Evolutionary conservation across 2,888 invertebrate genomes (phyloP), one percentile per base, ranked within the genome.

Genomic region (Drosophila aldrichi): DNA sequence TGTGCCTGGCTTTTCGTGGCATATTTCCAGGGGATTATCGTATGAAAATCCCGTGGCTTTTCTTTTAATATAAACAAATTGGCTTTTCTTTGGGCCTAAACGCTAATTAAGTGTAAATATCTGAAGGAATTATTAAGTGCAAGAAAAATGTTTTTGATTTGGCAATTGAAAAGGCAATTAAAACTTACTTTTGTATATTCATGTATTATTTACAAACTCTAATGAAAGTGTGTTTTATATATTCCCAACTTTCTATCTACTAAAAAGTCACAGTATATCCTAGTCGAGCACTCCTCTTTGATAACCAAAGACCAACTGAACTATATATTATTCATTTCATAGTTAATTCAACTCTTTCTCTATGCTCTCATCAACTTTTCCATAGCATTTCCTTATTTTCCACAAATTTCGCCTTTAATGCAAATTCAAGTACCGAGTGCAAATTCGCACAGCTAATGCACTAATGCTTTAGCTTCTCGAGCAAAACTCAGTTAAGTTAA

Each of bases 401-500:
- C 49, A 32, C 32, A 36, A 52, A 20, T 40, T 40, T 29, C 2
- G n/a, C 2, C n/a, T 9, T 3, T 29, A 20, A 29, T 20, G 29
- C 25, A 43, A 32, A 18, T 38, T 54, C 54, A 41, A 41, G 18
- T 22, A 20, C n/a, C 14, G 18, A 46, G 41, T 48, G 29, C 32
- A 10, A 60, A 46, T 48, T 34, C 43, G 25, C 34, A 18, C 34
- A 2, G 7, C 41, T 18, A 38, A 54, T 46, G 56, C 56, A 63
- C 59, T 57, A 44, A 32, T 49, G 32, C 18, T 32, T 32, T 4
- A 41, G 54, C 34, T 40, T 12, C 46, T 16, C 46, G 32, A 68
- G 64, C 41, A 48, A 69, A 62, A 68, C 58, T 57, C 55, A 64
- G 63, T 61, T 66, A 70, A 67, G 55, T 67, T 59, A 76, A 76